These are phyloP conservation scores for Tridacna crocea DNA, from an alignment of 2,888 invertebrate genomes.

Conservation along the genomic window DNA sequence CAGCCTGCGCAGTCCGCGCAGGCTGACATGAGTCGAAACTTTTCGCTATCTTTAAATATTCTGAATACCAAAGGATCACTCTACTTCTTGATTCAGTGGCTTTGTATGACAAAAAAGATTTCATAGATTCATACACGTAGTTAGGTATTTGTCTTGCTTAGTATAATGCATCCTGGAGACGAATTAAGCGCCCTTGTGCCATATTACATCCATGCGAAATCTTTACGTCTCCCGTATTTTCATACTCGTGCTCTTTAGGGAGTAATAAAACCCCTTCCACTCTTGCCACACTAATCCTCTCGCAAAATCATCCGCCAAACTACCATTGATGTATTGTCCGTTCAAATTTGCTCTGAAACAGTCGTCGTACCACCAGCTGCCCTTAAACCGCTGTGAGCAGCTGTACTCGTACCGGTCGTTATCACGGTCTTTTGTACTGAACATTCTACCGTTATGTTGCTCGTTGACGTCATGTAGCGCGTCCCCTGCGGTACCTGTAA, in stretches of 20 bases:
- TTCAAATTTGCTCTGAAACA: background rate
- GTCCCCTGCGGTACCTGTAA: constrained; percentile 75
- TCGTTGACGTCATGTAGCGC: constrained; percentile 69
- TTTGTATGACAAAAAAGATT: no score
- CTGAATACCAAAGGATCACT: no score
- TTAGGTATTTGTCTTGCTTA: background rate
- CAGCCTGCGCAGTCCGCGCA: no score
- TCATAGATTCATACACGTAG: background rate
- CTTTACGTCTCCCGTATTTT: constrained; percentile 1
- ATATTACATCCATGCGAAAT: background rate
- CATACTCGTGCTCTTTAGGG: background rate
- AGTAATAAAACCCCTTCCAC: background rate
- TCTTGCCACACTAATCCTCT: background rate
- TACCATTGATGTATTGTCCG: background rate
- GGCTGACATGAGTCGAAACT: no score
- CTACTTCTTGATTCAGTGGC: no score
- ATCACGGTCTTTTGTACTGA: constrained; percentile 82
- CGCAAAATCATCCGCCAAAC: background rate
- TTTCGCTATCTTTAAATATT: no score
- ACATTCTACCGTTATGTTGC: constrained; percentile 81
- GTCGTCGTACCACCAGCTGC: constrained; percentile 2
- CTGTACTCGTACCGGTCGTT: constrained; percentile 80
- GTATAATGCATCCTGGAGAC: background rate
- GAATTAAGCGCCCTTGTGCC: no score
- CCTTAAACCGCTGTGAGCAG: constrained; percentile 71